phyloP scores from a whole-genome alignment of 2,113 vertebrate species.

The Syngnathus scovelli region DNA sequence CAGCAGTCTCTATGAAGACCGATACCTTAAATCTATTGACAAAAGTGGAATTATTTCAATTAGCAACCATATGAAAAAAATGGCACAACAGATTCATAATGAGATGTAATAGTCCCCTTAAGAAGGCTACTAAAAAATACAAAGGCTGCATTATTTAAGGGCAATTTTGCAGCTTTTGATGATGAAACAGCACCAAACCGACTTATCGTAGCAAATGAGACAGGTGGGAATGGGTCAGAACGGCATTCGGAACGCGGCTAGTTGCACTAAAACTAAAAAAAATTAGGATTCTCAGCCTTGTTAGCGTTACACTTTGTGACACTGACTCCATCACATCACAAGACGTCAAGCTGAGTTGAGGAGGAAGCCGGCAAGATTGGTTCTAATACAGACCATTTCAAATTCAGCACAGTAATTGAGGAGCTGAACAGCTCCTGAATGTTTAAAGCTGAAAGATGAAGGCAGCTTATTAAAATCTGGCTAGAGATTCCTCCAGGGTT shows the following conservation, averaged over 20 bases:
- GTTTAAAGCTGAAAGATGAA: not conserved
- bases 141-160: not conserved
- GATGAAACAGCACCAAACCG: not conserved
- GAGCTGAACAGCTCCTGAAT: not conserved
- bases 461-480: constrained; percentile 1
- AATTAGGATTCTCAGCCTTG: not conserved
- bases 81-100: not conserved
- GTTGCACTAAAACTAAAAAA: not conserved
- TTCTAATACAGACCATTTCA: constrained; percentile 15
- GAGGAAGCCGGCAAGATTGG: not conserved
- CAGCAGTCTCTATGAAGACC: too few species aligned
- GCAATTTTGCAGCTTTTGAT: not conserved
- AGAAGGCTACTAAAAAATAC: not conserved
- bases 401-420: constrained; percentile 6
- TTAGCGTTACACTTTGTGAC: not conserved
- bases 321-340: not conserved
- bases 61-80: not conserved
- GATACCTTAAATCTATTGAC: not conserved
- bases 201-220: not conserved
- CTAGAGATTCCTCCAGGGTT: not conserved
- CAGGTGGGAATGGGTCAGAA: not conserved
- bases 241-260: not conserved
- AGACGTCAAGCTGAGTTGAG: constrained; percentile 5
- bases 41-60: not conserved
- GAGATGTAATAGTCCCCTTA: not conserved